Conservation (phyloP, 1,140 invertebrate genomes). For the Rhyzopertha dominica region DNA sequence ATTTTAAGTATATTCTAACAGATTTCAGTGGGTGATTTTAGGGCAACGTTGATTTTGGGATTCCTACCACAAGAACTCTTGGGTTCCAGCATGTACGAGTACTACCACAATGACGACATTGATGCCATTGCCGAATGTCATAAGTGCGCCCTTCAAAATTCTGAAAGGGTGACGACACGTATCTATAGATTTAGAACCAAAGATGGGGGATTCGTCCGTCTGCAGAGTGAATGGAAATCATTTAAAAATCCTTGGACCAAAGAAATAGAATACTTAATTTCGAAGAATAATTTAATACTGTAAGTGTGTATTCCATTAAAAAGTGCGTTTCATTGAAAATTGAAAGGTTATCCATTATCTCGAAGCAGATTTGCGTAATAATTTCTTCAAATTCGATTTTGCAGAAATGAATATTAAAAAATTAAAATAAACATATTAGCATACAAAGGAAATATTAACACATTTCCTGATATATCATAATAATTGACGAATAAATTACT, state of each 20-base stretch:
- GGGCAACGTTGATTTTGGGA: slow-evolving; percentile 80
- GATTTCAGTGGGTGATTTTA: too few relatives aligned
- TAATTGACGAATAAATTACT: slow-evolving; percentile 21
- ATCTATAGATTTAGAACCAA: slow-evolving; percentile 77
- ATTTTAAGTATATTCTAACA: too few relatives aligned
- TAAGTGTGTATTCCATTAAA: slow-evolving; percentile 45
- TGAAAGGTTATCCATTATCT: too few relatives aligned
- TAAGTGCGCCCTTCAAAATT: slow-evolving; percentile 69
- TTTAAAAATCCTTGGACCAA: slow-evolving; percentile 91
- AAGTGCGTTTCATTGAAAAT: slow-evolving; percentile 4
- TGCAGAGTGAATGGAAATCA: slow-evolving; percentile 80
- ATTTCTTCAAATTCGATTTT: too few relatives aligned
- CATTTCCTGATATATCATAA: neutral
- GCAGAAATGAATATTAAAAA: too few relatives aligned
- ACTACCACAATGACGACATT: slow-evolving; percentile 83
- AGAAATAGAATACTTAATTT: slow-evolving; percentile 82
- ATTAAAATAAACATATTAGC: too few relatives aligned
- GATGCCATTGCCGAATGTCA: slow-evolving; percentile 75
- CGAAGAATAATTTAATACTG: slow-evolving; percentile 73
- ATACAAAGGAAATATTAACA: too few relatives aligned
- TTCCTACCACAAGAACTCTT: slow-evolving; percentile 90
- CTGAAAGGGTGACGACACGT: slow-evolving; percentile 60
- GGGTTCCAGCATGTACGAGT: slow-evolving; percentile 91
- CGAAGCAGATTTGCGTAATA: too few relatives aligned
- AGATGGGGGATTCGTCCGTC: slow-evolving; percentile 63